These are phyloP conservation scores for Zaprionus africanus DNA, from an alignment of 1,140 invertebrate species.

Conservation along the genomic window DNA sequence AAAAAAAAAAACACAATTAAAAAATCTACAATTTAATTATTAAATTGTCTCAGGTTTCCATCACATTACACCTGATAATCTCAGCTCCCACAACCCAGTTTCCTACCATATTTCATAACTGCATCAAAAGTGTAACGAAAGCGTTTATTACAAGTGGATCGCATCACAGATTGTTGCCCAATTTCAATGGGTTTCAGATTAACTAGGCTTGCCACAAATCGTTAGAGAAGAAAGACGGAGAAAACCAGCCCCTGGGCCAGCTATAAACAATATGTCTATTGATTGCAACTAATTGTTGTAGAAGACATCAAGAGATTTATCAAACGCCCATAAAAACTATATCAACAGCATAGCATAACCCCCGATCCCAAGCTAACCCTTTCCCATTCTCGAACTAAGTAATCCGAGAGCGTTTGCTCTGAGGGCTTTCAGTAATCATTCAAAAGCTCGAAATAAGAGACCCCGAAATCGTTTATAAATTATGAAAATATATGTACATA, in stretches of 20 bases:
- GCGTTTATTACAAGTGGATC: constrained; percentile 9
- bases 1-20: too few species aligned
- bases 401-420: constrained; percentile 35
- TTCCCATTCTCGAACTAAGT: not conserved
- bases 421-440: constrained; percentile 63
- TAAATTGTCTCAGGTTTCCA: not conserved
- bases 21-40: too few species aligned
- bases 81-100: not conserved
- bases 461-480: constrained; percentile 77
- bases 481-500: constrained; percentile 82
- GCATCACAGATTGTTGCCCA: constrained; percentile 16
- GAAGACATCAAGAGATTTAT: constrained; percentile 77
- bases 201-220: constrained; percentile 7
- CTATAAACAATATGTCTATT: constrained; percentile 74
- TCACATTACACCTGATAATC: not conserved
- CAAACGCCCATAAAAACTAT: constrained; percentile 80
- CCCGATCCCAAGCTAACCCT: constrained; percentile 25
- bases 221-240: not conserved
- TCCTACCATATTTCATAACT: not conserved
- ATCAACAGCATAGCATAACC: constrained; percentile 71
- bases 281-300: constrained; percentile 79
- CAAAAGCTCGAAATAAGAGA: constrained; percentile 66
- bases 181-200: constrained; percentile 26
- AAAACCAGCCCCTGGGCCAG: constrained; percentile 23
- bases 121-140: constrained; percentile 13